Evolutionary conservation across 2,888 invertebrate genomes (phyloP).

Genomic region (Dasypolia templi): DNA sequence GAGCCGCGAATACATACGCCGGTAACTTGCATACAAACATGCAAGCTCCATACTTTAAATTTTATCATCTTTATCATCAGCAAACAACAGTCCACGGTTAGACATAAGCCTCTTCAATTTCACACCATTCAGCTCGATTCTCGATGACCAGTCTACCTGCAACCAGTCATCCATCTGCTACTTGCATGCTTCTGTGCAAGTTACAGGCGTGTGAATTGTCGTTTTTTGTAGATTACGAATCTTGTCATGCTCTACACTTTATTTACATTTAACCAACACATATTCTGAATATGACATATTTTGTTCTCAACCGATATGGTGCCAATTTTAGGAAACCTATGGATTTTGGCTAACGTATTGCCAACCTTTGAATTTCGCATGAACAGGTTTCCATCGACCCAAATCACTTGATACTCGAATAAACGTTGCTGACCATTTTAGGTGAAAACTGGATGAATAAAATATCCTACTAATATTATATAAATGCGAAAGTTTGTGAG

Average conservation of each 20-base stretch:
- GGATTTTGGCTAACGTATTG: conserved; percentile 49
- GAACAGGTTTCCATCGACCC: conserved; percentile 42
- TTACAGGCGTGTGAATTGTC: no score
- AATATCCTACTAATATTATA: no score
- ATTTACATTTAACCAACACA: not conserved
- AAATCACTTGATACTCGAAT: conserved; percentile 44
- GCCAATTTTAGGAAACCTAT: conserved; percentile 49
- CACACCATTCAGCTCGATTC: no score
- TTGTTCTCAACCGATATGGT: conserved; percentile 8
- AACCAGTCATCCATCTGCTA: no score
- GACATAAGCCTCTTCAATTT: no score
- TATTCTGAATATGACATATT: conserved; percentile 4
- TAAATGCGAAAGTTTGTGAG: no score
- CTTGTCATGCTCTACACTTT: not conserved
- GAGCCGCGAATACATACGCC: not conserved
- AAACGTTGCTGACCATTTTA: conserved; percentile 26
- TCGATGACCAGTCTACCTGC: no score
- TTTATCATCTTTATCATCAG: no score
- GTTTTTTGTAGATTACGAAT: not conserved
- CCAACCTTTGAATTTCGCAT: conserved; percentile 34
- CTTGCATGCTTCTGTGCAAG: not conserved
- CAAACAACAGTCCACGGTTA: no score
- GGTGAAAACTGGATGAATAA: not conserved
- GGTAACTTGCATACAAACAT: not conserved
- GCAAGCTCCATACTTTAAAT: no score